These are phyloP conservation scores for Gisinianus flammeolus DNA, from an alignment of 2,888 invertebrate genomes.

Conservation along the genomic window DNA sequence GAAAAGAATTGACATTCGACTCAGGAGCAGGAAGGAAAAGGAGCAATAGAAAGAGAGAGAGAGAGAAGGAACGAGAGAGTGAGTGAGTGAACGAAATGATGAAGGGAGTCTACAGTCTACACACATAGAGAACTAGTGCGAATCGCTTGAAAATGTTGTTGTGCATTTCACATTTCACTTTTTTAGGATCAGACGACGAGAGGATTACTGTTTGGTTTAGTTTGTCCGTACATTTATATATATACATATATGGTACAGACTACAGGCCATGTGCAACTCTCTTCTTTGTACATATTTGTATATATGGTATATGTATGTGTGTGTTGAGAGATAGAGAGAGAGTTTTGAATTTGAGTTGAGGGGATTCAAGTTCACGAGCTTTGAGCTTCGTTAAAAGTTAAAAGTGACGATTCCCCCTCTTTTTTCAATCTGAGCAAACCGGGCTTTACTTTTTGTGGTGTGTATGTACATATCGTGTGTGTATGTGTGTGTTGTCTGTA, in stretches of 20 bases:
- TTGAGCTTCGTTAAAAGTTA: slow-evolving; percentile 26
- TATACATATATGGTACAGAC: background rate
- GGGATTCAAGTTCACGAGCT: too few species aligned
- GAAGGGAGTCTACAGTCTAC: too few species aligned
- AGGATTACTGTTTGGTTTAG: background rate
- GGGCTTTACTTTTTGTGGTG: too few species aligned
- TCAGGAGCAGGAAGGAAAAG: background rate
- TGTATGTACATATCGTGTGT: background rate
- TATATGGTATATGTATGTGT: too few species aligned
- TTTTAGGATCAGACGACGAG: background rate
- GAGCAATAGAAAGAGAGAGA: background rate
- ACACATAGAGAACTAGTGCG: background rate
- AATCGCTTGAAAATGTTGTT: slow-evolving; percentile 13
- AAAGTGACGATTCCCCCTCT: slow-evolving; percentile 15
- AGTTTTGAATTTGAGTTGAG: slow-evolving; percentile 7
- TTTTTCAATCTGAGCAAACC: background rate
- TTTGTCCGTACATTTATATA: background rate
- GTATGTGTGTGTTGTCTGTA: background rate
- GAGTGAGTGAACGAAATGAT: background rate
- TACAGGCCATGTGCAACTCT: background rate
- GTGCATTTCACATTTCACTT: slow-evolving; percentile 6
- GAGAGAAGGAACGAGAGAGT: background rate
- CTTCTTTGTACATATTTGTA: too few species aligned
- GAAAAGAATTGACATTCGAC: slow-evolving; percentile 11
- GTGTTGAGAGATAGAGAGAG: background rate